A percentile compares a stretch with the other conserved stretches of the same genome.
These are phyloP conservation scores for Solenodon paradoxus DNA, from an alignment of 2,113 vertebrate genomes.

Conservation along the genomic window DNA sequence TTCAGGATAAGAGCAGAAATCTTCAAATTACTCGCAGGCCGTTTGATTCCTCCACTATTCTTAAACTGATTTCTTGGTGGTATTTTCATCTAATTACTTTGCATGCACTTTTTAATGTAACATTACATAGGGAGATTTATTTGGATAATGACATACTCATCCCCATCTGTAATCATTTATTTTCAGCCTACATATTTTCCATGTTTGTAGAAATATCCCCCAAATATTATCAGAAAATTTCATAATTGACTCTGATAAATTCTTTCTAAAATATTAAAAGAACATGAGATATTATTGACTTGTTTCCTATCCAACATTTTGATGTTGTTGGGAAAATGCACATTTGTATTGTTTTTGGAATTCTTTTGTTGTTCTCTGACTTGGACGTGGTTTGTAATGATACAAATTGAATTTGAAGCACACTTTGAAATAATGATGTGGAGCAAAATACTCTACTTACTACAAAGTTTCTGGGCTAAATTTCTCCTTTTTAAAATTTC, in stretches of 20 bases:
- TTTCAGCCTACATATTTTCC: background rate
- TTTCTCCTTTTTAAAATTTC: background rate
- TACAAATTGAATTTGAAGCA: background rate
- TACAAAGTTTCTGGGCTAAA: background rate
- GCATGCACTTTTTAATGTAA: background rate
- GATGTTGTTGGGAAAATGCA: background rate
- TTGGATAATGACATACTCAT: background rate
- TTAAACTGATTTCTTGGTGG: background rate
- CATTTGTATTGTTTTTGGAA: background rate
- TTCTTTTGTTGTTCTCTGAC: background rate
- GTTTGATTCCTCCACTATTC: background rate
- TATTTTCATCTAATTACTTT: background rate
- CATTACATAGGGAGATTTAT: background rate
- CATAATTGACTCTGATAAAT: background rate
- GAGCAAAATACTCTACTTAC: background rate
- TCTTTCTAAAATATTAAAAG: background rate
- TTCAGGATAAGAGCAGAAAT: background rate
- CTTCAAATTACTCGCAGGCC: background rate
- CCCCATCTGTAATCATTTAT: background rate
- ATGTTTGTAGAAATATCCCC: background rate
- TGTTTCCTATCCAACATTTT: background rate
- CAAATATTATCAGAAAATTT: slow-evolving; percentile 27
- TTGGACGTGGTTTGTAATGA: slow-evolving; percentile 18
- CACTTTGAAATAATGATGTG: slow-evolving; percentile 10
- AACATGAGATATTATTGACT: background rate